Evolutionary conservation across 2,797 vertebrate species (phyloP), one percentile per base, ranked within the genome.

Genomic region (Sebastes vulpes): DNA sequence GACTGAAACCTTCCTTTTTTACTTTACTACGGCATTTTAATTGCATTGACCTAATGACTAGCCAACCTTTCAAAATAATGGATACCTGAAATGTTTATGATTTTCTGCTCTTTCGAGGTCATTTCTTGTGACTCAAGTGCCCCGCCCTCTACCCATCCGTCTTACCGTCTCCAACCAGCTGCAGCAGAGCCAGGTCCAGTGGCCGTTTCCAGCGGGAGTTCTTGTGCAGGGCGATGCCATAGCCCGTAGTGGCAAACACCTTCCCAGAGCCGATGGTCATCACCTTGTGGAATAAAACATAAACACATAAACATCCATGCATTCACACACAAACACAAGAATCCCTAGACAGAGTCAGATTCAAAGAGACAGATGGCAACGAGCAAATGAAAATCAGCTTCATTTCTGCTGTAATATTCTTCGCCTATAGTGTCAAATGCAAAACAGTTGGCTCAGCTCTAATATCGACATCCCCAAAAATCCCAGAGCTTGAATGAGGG

Each of bases 211-310:
- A 98, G 76, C 97, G 96, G 29, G 97, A 98, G 89, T 97, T 97
- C 91, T 98, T 98, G 91, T 97, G 96, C 81, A 98, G 93, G 2
- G 97, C 97, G 59, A 98, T 97, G 85, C 97, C 97, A 0, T 98
- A 98, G 65, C 97, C 97, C 0, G 97, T 98, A 0, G 97, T 98
- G 53, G 97, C 97, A 16, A 98, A 98, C 74, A 98, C 97, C 92
- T 98, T 98, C 5, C 97, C 97, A 0, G 97, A 97, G 77, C 97
- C 97, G 4, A 98, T 98, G 77, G 97, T 98, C 94, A 98, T 97
- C 52, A 95, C 93, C 94, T 94, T 18, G 61, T 6, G 9, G 58
- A 53, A 21, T 1, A 10, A 68, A 57, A 76, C 6, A 59, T 20
- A 70, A 4, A 65, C 35, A 53, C 0, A 42, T 54, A 32, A 48